phyloP scores from a whole-genome alignment of 2,888 invertebrate species.

The Rhamnusium bicolor region DNA sequence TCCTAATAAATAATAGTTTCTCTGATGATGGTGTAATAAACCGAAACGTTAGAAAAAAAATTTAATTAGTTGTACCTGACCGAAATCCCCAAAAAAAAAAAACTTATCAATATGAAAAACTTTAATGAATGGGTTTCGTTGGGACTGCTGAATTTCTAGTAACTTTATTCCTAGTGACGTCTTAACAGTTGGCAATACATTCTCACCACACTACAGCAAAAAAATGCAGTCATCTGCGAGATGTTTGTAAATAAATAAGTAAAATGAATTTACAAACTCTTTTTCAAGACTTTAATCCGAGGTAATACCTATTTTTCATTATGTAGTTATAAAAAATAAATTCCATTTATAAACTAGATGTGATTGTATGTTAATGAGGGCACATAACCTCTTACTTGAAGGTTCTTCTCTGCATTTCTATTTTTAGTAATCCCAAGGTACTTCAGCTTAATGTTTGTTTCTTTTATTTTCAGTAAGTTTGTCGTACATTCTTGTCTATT shows the following conservation, averaged over 20 bases:
- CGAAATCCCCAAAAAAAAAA: too few relatives aligned
- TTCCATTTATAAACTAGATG: not conserved
- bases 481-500: slow-evolving; percentile 95
- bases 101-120: too few relatives aligned
- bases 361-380: not conserved
- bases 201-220: not conserved
- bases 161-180: not conserved
- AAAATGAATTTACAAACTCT: slow-evolving; percentile 90
- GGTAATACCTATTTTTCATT: slow-evolving; percentile 73
- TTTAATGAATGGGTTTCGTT: not conserved
- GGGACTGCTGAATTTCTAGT: not conserved
- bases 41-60: too few relatives aligned
- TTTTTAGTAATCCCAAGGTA: slow-evolving; percentile 19
- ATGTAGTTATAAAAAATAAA: not conserved
- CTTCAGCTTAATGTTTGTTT: slow-evolving; percentile 21
- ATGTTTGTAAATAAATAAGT: slow-evolving; percentile 47
- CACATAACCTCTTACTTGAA: slow-evolving; percentile 39
- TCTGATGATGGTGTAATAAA: too few relatives aligned
- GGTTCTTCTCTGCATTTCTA: slow-evolving; percentile 30
- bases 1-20: too few relatives aligned
- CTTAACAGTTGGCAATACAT: not conserved
- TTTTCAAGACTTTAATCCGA: slow-evolving; percentile 94
- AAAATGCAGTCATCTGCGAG: slow-evolving; percentile 9
- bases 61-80: too few relatives aligned
- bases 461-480: slow-evolving; percentile 90